Base-by-base conservation (phyloP, 2,888 invertebrate species). In the Oscheius sp. region DNA sequence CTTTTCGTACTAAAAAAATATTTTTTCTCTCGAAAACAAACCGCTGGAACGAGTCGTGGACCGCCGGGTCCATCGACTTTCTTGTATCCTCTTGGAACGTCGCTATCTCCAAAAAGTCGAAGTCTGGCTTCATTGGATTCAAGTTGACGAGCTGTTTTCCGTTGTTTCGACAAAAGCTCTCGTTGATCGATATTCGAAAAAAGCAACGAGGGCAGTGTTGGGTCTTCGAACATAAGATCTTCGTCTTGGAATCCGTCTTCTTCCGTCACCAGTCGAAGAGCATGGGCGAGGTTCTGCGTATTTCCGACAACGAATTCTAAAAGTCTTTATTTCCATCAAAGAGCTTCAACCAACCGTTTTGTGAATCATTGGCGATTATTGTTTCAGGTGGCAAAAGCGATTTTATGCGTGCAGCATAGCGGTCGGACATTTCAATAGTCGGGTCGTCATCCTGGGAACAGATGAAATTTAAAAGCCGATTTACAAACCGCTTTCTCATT, bases 91-190 rank as follows among this genome's bases (percentile, higher is more conserved):
- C 23, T 23, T 1, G 70, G 70, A 4, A 70, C 50, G 27, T 65
- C 70, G 15, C 64, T 27, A 29, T 70, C 70, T 12, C 70, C 70
- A 57, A 70, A 70, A 5, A 70, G 48, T 12, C 70, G 55, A 33
- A 70, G 48, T 46, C 70, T 53, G 12, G 70, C 70, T 45, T 70
- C 70, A 33, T 45, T 64, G 17, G 65, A 45, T 37, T 70, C 70
- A 12, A 70, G 20, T 33, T 70, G 70, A 23, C 70, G 25, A 15
- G 15, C 29, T 12, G 70, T 70, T 37, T 70, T 70, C n/a, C 65
- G 42, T 33, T 50, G 34, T 50, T 37, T 58, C 8, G 25, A 17
- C 8, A 20, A n/a, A 25, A 20, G 5, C 8, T 48, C 23, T 15
- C 57, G 55, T n/a, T 55, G 57, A 20, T 53, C 42, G 29, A 34